Percentiles rank a stretch among this genome's conserved stretches.
Evolutionary conservation across 2,113 vertebrate genomes (phyloP).

Genomic region (Xenopus laevis): DNA sequence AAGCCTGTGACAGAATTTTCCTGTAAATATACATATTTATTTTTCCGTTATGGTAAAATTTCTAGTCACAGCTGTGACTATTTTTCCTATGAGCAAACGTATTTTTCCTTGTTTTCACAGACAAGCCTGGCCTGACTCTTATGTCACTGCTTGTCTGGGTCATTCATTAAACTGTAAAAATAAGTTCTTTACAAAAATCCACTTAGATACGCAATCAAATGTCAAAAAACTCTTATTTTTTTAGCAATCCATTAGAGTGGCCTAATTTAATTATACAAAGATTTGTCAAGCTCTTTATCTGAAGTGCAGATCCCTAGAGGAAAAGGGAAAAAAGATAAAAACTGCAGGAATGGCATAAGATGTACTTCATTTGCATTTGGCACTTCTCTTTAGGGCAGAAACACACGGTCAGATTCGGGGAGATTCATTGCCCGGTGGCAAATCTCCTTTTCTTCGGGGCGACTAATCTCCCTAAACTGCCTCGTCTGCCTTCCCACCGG

Average conservation of each 20-base stretch:
- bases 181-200: conserved; percentile 49
- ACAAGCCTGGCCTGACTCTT: conserved; percentile 37
- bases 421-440: too few relatives aligned
- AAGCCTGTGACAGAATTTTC: neutral
- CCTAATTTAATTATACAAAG: conserved; percentile 57
- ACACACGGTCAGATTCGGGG: too few relatives aligned
- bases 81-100: conserved; percentile 40
- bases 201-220: conserved; percentile 37
- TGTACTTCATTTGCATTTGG: conserved; percentile 56
- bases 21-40: neutral
- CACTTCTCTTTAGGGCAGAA: conserved; percentile 48
- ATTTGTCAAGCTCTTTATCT: conserved; percentile 57
- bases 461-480: too few relatives aligned
- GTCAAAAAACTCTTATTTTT: conserved; percentile 48
- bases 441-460: too few relatives aligned
- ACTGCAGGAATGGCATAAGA: conserved; percentile 49
- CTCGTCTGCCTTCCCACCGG: too few relatives aligned
- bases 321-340: conserved; percentile 32
- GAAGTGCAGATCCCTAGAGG: conserved; percentile 53
- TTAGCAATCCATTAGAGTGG: conserved; percentile 46
- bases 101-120: conserved; percentile 35
- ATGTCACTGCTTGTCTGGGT: conserved; percentile 34
- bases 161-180: conserved; percentile 40
- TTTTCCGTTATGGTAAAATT: conserved; percentile 21
- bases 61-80: conserved; percentile 14